Conservation (phyloP, 2,888 invertebrate species). For the Blera fallax region DNA sequence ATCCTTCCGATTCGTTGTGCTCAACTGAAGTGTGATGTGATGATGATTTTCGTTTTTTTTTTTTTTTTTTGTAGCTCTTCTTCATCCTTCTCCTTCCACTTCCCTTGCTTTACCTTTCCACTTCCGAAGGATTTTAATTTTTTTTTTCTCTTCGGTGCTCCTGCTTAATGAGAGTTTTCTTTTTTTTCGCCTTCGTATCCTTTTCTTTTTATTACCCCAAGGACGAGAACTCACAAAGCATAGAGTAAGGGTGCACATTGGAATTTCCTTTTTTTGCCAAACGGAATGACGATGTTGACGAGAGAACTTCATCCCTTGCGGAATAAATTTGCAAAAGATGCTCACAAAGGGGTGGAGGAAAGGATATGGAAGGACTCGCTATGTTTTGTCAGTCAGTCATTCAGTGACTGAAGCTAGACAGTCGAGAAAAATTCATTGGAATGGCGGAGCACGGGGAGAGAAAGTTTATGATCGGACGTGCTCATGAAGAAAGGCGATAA, state of each 20-base stretch:
- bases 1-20: slow-evolving; percentile 57
- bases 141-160: slow-evolving; percentile 59
- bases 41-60: slow-evolving; percentile 57
- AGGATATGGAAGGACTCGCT: neutral
- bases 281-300: slow-evolving; percentile 41
- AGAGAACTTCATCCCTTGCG: slow-evolving; percentile 56
- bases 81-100: neutral
- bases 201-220: slow-evolving; percentile 64
- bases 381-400: slow-evolving; percentile 63
- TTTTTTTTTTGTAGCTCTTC: slow-evolving; percentile 9
- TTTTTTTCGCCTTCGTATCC: slow-evolving; percentile 48
- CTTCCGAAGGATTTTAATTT: slow-evolving; percentile 56
- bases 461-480: slow-evolving; percentile 71
- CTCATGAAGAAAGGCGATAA: slow-evolving; percentile 71
- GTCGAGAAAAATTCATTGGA: neutral
- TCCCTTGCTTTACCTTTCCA: slow-evolving; percentile 28
- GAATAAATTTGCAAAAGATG: slow-evolving; percentile 68
- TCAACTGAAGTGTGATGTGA: slow-evolving; percentile 69
- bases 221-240: slow-evolving; percentile 35
- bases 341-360: slow-evolving; percentile 9
- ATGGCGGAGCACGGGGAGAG: neutral
- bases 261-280: slow-evolving; percentile 29
- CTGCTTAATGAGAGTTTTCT: slow-evolving; percentile 68
- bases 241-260: slow-evolving; percentile 22
- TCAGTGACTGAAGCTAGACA: slow-evolving; percentile 37